Percentiles rank a stretch among this genome's conserved stretches.
These are phyloP conservation scores for Melitaea athalia DNA, from an alignment of 2,888 invertebrate genomes.

Conservation along the genomic window DNA sequence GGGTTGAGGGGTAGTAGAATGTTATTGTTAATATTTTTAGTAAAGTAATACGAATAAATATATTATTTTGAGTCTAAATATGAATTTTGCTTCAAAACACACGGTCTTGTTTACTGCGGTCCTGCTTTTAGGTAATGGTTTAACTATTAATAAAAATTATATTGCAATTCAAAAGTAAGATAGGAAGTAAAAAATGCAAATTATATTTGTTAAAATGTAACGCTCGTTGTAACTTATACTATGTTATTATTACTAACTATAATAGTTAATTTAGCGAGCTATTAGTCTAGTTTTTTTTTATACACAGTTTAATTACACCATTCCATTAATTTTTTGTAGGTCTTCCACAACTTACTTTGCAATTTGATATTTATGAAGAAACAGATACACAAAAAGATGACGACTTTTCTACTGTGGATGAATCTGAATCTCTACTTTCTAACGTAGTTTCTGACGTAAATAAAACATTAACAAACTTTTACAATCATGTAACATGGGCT, in stretches of 20 bases:
- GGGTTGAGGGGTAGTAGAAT: neutral
- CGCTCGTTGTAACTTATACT: too few relatives aligned
- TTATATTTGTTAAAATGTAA: neutral
- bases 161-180: too few relatives aligned
- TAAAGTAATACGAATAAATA: neutral
- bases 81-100: neutral
- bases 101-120: constrained; percentile 1
- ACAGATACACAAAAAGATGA: constrained; percentile 51
- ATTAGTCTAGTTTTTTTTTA: neutral
- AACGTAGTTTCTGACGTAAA: constrained; percentile 75
- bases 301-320: neutral
- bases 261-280: too few relatives aligned
- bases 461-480: constrained; percentile 70
- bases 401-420: constrained; percentile 71
- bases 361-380: constrained; percentile 69
- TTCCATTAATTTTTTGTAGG: constrained; percentile 22
- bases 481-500: constrained; percentile 72
- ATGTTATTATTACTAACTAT: too few relatives aligned
- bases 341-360: constrained; percentile 39
- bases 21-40: neutral
- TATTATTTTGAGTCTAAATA: neutral
- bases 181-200: neutral
- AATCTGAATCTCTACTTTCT: constrained; percentile 72
- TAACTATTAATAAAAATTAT: neutral
- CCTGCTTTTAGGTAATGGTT: constrained; percentile 3